Percentiles rank a stretch among this genome's conserved stretches.
Evolutionary conservation across 2,888 invertebrate genomes (phyloP).

Genomic region (Parapristionchus giblindavisi): DNA sequence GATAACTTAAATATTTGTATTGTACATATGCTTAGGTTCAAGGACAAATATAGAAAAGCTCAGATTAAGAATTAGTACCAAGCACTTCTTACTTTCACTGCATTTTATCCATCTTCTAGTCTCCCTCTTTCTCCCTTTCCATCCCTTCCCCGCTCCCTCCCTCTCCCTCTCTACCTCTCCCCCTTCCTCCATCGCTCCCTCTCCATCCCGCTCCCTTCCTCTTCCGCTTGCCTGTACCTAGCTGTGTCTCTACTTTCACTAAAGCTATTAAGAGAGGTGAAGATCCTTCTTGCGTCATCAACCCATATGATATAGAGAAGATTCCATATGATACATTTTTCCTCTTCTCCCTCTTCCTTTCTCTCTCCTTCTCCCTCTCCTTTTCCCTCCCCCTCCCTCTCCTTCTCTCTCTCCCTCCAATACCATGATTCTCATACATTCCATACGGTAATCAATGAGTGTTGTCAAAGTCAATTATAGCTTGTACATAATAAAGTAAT

Average conservation of each 20-base stretch:
- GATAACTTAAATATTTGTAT: not conserved
- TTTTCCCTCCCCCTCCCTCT: not conserved
- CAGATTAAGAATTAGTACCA: not conserved
- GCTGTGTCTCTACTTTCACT: no score
- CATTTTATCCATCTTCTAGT: not conserved
- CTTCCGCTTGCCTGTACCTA: not conserved
- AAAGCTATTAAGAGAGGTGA: no score
- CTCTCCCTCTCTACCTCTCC: conserved; percentile 5
- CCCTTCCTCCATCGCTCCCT: conserved; percentile 2
- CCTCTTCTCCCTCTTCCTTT: not conserved
- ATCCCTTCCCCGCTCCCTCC: conserved; percentile 1
- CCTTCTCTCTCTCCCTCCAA: not conserved
- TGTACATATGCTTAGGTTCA: not conserved
- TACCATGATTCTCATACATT: not conserved
- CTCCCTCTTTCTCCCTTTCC: not conserved
- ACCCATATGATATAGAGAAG: conserved; percentile 12
- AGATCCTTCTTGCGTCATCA: no score
- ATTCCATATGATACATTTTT: conserved; percentile 15
- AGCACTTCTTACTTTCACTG: not conserved
- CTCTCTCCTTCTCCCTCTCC: not conserved
- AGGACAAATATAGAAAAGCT: not conserved
- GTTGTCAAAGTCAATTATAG: no score
- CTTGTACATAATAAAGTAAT: no score
- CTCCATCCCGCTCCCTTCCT: not conserved
- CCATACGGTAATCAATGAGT: no score